Percentiles rank a stretch among this genome's conserved stretches.
Conservation (phyloP, 92 coral and sea anemone species). For the Pocillopora grandis region DNA sequence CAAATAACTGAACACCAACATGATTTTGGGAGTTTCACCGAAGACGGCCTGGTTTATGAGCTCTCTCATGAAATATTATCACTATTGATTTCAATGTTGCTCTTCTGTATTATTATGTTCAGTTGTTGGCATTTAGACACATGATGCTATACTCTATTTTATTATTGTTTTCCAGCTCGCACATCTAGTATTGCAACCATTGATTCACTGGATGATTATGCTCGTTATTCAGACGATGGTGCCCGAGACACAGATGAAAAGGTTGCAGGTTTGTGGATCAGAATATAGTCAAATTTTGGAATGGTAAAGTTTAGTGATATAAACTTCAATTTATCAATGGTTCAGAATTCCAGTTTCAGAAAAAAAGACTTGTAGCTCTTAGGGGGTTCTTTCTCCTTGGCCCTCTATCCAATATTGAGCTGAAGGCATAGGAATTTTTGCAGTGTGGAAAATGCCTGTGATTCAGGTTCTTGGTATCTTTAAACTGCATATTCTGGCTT, state of each 20-base stretch:
- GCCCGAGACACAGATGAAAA: conserved; percentile 80
- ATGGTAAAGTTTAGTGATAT: no score
- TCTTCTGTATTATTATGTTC: not conserved
- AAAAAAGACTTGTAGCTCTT: not conserved
- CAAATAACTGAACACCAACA: no score
- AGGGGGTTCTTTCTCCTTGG: not conserved
- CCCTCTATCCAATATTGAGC: not conserved
- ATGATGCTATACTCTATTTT: not conserved
- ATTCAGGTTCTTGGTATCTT: no score
- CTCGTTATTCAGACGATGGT: conserved; percentile 94
- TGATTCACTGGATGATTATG: conserved; percentile 90
- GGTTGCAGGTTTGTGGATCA: conserved; percentile 70
- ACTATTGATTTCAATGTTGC: no score
- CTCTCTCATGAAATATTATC: not conserved
- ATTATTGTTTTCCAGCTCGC: conserved; percentile 61
- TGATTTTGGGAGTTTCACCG: no score
- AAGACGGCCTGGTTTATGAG: no score
- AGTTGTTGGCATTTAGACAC: not conserved
- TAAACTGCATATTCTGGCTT: no score
- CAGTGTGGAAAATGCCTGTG: no score
- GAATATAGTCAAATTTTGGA: not conserved
- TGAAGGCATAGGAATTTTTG: no score
- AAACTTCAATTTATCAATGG: no score
- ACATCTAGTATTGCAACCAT: conserved; percentile 88
- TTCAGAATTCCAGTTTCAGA: no score